These are phyloP conservation scores for Nymphalis c-album DNA, from an alignment of 2,888 invertebrate genomes.

Conservation along the genomic window DNA sequence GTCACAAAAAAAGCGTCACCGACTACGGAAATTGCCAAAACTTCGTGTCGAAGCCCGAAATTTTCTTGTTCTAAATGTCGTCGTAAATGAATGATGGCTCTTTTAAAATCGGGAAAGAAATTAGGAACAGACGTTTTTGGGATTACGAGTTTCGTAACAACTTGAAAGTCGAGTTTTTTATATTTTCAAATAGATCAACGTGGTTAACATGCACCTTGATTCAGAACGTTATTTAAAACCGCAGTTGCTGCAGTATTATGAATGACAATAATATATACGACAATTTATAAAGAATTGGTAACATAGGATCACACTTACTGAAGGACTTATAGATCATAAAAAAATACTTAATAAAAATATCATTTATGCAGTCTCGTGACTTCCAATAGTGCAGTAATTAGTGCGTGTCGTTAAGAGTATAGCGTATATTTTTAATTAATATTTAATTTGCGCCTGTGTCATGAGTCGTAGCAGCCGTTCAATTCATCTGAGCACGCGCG, in stretches of 20 bases:
- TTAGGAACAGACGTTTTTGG: slow-evolving; percentile 79
- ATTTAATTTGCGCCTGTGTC: slow-evolving; percentile 39
- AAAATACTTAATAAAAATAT: not conserved
- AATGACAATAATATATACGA: no score
- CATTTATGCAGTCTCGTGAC: not conserved
- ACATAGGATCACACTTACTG: no score
- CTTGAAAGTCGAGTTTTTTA: slow-evolving; percentile 47
- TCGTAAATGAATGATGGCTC: slow-evolving; percentile 80
- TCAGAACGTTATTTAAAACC: not conserved
- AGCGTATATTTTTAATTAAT: slow-evolving; percentile 36
- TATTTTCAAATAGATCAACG: slow-evolving; percentile 31
- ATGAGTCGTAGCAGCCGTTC: slow-evolving; percentile 47
- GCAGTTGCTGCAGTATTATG: no score
- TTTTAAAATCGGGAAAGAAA: slow-evolving; percentile 80
- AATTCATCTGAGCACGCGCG: slow-evolving; percentile 61
- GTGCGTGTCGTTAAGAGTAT: slow-evolving; percentile 28
- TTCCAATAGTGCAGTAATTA: slow-evolving; percentile 15
- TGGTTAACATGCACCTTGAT: slow-evolving; percentile 11
- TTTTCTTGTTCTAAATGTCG: slow-evolving; percentile 79
- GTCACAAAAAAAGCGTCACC: slow-evolving; percentile 72
- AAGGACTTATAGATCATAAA: not conserved
- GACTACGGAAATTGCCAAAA: slow-evolving; percentile 79
- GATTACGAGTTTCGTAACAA: slow-evolving; percentile 75
- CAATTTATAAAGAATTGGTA: no score
- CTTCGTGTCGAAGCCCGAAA: slow-evolving; percentile 77